Base-by-base conservation (phyloP, 2,113 vertebrate species). In the Empidonax alnorum region DNA sequence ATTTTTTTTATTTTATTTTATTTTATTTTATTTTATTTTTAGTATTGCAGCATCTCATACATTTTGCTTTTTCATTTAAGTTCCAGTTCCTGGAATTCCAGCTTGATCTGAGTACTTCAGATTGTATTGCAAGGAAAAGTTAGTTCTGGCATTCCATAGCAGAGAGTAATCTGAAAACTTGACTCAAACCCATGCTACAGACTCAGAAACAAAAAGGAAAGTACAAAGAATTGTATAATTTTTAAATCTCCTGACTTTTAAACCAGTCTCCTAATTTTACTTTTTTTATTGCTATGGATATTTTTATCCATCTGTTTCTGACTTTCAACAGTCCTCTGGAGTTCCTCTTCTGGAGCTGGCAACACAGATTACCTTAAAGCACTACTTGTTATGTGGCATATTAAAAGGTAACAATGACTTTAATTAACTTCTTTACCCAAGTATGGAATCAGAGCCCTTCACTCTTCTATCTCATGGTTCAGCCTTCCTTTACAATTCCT, bases 61-160 rank as follows among this genome's bases (percentile, higher is more conserved):
- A 41, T 71, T 92, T 88, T 93, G 71, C 59, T 80, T 91, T 95
- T 95, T 78, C 69, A 91, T 96, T 94, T 73, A 91, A 68, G 80
- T 80, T 94, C 69, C 62, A 72, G 89, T 94, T 96, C 96, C 87
- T 65, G 81, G 94, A 96, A 96, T 95, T 94, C 87, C 95, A 94
- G 56, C 0, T 0, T 84, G 84, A 89, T 86, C 75, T 71, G 73
- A 93, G 50, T 46, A 42, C 47, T 90, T 87, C 74, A 94, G 86
- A 94, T 93, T 90, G 84, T 71, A 80, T 63, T 95, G 94, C 89
- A 93, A 89, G 27, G 63, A 65, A 68, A 89, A 92, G 93, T 94
- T 96, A 94, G 89, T 95, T 94, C 94, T 97, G 94, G 95, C 94
- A 94, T 72, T 84, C 41, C 49, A 67, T 78, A 41, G 37, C 44